These are phyloP conservation scores for Hippolais icterina DNA, from an alignment of 2,113 vertebrate species.

Conservation along the genomic window DNA sequence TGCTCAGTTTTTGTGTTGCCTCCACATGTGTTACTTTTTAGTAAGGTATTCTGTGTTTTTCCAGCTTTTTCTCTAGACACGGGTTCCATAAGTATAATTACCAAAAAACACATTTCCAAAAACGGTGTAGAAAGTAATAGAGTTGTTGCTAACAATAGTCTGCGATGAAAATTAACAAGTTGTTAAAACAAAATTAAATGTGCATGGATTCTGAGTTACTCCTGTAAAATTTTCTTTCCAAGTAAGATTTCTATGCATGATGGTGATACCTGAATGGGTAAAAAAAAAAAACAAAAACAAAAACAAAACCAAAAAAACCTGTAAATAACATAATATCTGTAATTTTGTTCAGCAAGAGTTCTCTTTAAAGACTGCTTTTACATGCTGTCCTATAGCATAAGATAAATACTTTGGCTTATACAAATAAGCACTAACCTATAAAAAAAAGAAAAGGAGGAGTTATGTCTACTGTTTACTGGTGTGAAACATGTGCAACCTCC, in stretches of 20 bases:
- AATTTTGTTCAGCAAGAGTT: neutral
- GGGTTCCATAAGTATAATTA: neutral
- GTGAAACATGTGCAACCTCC: neutral
- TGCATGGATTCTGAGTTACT: neutral
- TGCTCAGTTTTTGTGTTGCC: neutral
- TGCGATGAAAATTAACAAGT: neutral
- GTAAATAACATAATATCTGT: neutral
- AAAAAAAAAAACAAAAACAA: no score
- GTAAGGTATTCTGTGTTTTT: neutral
- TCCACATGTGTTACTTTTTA: neutral
- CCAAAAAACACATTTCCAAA: fast-evolving
- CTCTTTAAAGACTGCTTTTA: neutral
- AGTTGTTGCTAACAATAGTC: neutral
- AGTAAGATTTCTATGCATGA: neutral
- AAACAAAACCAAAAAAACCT: neutral
- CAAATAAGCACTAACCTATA: neutral
- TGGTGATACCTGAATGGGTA: neutral
- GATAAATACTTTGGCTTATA: neutral
- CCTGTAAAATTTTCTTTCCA: neutral
- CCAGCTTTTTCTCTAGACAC: neutral
- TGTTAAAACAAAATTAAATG: neutral
- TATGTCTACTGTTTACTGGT: neutral
- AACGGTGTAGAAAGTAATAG: neutral
- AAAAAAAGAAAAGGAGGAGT: neutral
- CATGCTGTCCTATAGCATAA: neutral